Conservation (phyloP, 2,888 invertebrate species). For the Periphyllus acericola region DNA sequence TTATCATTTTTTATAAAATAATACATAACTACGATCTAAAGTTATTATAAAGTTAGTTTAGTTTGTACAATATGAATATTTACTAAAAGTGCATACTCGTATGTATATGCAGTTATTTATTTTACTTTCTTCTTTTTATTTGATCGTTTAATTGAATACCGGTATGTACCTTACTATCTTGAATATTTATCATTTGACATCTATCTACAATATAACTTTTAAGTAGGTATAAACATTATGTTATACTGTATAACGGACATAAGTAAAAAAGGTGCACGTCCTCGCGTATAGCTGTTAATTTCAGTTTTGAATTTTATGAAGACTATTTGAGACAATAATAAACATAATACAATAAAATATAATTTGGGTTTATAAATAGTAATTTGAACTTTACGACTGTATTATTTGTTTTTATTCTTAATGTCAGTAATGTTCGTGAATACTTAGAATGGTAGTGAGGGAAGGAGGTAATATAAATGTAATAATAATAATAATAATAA, state of each 20-base stretch:
- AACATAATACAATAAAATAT: background rate
- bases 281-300: background rate
- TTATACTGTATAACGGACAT: background rate
- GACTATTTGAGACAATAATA: background rate
- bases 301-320: background rate
- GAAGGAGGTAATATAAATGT: background rate
- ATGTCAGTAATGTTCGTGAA: background rate
- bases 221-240: too few species aligned
- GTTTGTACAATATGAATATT: too few species aligned
- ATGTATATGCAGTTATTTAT: too few species aligned
- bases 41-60: too few species aligned
- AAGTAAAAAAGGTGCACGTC: background rate
- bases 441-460: too few species aligned
- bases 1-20: too few species aligned
- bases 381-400: background rate
- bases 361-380: background rate
- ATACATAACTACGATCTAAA: too few species aligned
- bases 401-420: conserved; percentile 1
- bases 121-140: background rate
- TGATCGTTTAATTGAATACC: background rate
- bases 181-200: background rate
- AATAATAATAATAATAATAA: background rate
- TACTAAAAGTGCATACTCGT: too few species aligned
- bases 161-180: background rate
- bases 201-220: background rate